Evolutionary conservation across 92 coral and sea anemone genomes (phyloP).

Genomic region (Epizoanthus illoricatus): DNA sequence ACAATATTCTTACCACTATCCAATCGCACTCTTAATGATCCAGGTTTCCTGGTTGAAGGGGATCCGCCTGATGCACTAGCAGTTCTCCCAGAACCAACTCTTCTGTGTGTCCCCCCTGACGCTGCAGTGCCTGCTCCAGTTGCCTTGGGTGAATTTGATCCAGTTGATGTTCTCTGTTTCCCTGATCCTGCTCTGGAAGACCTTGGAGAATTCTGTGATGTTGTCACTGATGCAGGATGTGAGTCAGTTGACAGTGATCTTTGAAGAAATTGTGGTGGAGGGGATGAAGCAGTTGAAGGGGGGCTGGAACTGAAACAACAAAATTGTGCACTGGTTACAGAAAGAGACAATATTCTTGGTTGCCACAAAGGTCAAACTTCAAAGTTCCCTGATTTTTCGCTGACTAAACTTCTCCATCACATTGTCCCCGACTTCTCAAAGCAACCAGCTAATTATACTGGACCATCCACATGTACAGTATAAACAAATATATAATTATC

Average conservation of each 20-base stretch:
- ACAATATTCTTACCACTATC: not conserved
- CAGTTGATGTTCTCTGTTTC: not conserved
- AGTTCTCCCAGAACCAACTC: slow-evolving; percentile 4
- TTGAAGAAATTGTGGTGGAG: slow-evolving; percentile 15
- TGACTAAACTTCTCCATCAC: too few species aligned
- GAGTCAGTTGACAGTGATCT: slow-evolving; percentile 16
- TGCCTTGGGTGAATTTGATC: slow-evolving; percentile 18
- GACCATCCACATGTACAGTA: too few species aligned
- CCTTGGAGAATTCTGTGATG: slow-evolving; percentile 2
- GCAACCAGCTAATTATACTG: too few species aligned
- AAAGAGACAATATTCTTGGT: not conserved
- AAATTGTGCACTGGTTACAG: not conserved
- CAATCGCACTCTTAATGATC: slow-evolving; percentile 14
- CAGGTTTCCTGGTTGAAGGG: not conserved
- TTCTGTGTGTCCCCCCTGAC: not conserved
- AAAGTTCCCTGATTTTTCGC: too few species aligned
- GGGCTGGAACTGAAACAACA: slow-evolving; percentile 13
- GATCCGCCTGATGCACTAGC: not conserved
- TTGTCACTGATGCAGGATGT: slow-evolving; percentile 7
- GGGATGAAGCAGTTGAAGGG: slow-evolving; percentile 5
- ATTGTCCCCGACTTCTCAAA: too few species aligned
- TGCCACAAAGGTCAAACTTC: not conserved
- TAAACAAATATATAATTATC: too few species aligned
- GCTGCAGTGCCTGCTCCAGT: not conserved
- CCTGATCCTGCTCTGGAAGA: slow-evolving; percentile 2